Conservation (phyloP, 2,797 vertebrate species). For the Sebastes alutus region DNA sequence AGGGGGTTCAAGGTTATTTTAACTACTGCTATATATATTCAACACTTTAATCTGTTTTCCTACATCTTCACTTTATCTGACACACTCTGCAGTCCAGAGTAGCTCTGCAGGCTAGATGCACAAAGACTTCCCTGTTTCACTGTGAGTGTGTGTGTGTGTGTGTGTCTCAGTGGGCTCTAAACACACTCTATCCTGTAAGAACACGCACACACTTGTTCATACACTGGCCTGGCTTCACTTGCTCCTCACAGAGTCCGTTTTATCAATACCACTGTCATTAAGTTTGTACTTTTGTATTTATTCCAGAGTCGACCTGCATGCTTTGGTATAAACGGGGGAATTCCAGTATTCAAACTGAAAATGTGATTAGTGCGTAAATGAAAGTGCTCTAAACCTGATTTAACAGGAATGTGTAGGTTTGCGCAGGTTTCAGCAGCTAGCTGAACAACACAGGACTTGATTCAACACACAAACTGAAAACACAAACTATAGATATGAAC, state of each 20-base stretch:
- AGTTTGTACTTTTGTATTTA: background rate
- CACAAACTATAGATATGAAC: background rate
- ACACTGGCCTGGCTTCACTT: conserved; percentile 12
- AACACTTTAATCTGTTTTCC: background rate
- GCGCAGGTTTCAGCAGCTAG: background rate
- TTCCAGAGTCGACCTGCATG: background rate
- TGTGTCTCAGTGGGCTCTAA: conserved; percentile 27
- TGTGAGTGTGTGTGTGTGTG: conserved; percentile 16
- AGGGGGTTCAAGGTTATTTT: no score
- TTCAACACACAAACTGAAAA: background rate
- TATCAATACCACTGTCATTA: conserved; percentile 22
- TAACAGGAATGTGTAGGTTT: conserved; percentile 24
- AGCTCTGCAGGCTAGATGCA: conserved; percentile 35
- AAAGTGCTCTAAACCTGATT: conserved; percentile 13
- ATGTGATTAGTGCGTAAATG: background rate
- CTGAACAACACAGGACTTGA: background rate
- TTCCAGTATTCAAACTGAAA: conserved; percentile 11
- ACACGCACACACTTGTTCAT: conserved; percentile 31
- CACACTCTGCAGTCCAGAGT: conserved; percentile 8
- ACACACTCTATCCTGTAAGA: conserved; percentile 47
- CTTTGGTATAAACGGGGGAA: background rate
- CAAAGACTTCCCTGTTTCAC: conserved; percentile 62
- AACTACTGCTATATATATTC: background rate
- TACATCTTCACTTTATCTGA: conserved; percentile 15
- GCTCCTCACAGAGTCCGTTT: background rate